Evolutionary conservation across 2,113 vertebrate genomes (phyloP).

Genomic region (Entosphenus tridentatus): DNA sequence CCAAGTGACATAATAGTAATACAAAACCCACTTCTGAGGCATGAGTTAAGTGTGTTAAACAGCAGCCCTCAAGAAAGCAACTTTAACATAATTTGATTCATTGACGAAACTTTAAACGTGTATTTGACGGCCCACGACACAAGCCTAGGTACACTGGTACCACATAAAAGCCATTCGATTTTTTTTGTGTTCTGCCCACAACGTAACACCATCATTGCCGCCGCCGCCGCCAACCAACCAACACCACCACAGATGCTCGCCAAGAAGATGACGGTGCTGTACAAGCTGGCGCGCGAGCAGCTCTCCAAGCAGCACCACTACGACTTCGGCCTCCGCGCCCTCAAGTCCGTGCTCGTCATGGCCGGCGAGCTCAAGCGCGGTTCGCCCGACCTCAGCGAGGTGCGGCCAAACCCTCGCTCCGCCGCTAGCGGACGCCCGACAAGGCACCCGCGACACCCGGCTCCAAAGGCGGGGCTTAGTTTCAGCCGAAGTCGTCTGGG

Average conservation of each 20-base stretch:
- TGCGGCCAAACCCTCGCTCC: slow-evolving; percentile 15
- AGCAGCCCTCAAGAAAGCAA: no score
- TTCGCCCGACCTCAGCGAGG: slow-evolving; percentile 57
- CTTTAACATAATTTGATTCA: no score
- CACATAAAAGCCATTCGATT: background rate
- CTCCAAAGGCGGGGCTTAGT: no score
- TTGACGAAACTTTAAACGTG: no score
- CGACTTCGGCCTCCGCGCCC: slow-evolving; percentile 72
- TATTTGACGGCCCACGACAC: no score
- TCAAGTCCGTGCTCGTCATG: slow-evolving; percentile 88
- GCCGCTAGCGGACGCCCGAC: no score
- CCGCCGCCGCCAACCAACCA: background rate
- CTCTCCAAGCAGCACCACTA: slow-evolving; percentile 92
- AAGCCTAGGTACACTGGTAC: no score
- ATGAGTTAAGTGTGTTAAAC: no score
- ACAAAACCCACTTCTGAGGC: no score
- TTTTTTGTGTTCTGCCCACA: background rate
- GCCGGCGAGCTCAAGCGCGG: slow-evolving; percentile 77
- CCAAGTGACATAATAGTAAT: no score
- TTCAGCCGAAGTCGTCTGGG: no score
- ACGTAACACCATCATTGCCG: background rate
- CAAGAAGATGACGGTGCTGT: slow-evolving; percentile 97
- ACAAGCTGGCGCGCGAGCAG: slow-evolving; percentile 66
- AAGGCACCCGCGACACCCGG: no score
- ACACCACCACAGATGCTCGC: slow-evolving; percentile 37